phyloP scores from a whole-genome alignment of 2,888 invertebrate species.

The Strigamia crassipes region DNA sequence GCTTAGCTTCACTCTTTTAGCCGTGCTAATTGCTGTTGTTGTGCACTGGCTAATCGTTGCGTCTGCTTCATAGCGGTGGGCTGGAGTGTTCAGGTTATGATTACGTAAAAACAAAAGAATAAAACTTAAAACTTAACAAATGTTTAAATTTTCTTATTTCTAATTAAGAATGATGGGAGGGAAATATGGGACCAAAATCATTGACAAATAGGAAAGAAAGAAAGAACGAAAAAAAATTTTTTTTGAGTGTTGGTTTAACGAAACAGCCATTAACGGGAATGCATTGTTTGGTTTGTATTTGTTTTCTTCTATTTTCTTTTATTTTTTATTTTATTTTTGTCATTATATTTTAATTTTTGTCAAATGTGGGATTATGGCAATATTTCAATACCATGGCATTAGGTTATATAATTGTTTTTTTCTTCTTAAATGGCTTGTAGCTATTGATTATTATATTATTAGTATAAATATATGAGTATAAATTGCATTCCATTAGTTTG shows the following conservation, averaged over 20 bases:
- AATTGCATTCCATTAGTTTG: slow-evolving; percentile 2
- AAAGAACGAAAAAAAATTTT: too few relatives aligned
- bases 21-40: slow-evolving; percentile 67
- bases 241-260: background rate
- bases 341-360: slow-evolving; percentile 14
- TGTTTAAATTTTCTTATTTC: slow-evolving; percentile 11
- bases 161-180: slow-evolving; percentile 6
- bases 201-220: background rate
- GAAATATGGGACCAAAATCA: slow-evolving; percentile 15
- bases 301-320: background rate
- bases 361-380: slow-evolving; percentile 37
- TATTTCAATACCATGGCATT: slow-evolving; percentile 29
- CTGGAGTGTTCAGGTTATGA: slow-evolving; percentile 30
- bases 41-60: slow-evolving; percentile 62
- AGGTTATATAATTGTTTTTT: slow-evolving; percentile 36
- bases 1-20: slow-evolving; percentile 66
- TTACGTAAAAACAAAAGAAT: background rate
- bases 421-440: slow-evolving; percentile 14
- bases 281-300: background rate
- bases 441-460: background rate
- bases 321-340: background rate
- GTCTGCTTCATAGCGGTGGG: slow-evolving; percentile 20
- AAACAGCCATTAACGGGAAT: slow-evolving; percentile 29
- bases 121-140: slow-evolving; percentile 10
- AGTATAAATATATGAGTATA: background rate